Percentiles rank a stretch among this genome's conserved stretches.
Conservation (phyloP, 2,888 invertebrate genomes). For the Ormyrus nitidulus region DNA sequence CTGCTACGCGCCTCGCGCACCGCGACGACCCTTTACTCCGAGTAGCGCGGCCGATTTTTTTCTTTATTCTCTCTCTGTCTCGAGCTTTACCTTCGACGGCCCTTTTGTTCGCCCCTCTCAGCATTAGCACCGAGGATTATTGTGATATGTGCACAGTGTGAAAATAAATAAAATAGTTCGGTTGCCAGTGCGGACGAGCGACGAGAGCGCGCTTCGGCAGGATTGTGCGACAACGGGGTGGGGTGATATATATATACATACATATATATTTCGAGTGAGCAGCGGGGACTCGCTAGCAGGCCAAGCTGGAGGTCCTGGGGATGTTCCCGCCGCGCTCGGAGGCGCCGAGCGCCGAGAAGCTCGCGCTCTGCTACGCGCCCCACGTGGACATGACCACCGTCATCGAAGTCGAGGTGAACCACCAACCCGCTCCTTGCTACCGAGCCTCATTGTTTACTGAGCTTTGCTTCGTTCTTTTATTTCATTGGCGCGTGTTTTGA, state of each 20-base stretch:
- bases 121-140: not conserved
- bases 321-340: constrained; percentile 75
- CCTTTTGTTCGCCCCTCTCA: not conserved
- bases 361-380: constrained; percentile 80
- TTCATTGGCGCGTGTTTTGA: too few relatives aligned
- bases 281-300: constrained; percentile 41
- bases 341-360: constrained; percentile 76
- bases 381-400: constrained; percentile 86
- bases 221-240: not conserved
- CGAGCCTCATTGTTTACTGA: too few relatives aligned
- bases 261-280: not conserved
- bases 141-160: not conserved
- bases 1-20: constrained; percentile 12
- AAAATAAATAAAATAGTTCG: not conserved
- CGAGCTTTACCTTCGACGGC: too few relatives aligned
- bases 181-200: not conserved
- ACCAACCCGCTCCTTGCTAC: not conserved
- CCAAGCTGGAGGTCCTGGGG: constrained; percentile 74
- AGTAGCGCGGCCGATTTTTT: not conserved
- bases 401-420: constrained; percentile 84
- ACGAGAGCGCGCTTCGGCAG: not conserved
- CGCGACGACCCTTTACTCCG: not conserved
- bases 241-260: too few relatives aligned
- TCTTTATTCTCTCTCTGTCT: not conserved
- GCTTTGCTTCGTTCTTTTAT: too few relatives aligned